These are phyloP conservation scores for Rhamnusium bicolor DNA, from an alignment of 2,888 invertebrate genomes.

Conservation along the genomic window DNA sequence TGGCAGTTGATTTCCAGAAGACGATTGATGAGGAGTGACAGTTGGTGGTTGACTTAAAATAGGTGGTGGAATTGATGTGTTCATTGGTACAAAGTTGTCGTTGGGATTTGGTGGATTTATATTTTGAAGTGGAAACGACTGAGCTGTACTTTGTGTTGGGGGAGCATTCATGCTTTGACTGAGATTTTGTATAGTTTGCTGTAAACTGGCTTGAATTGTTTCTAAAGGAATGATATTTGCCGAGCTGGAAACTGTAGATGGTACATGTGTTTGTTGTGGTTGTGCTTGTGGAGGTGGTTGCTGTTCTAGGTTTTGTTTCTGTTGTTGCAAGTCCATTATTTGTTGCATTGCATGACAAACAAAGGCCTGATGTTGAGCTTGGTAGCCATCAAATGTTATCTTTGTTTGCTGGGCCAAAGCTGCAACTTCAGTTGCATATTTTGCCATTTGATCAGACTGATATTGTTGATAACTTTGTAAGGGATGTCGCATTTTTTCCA, in stretches of 20 bases:
- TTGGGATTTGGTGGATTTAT: constrained; percentile 52
- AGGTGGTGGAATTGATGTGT: constrained; percentile 68
- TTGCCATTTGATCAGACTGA: constrained; percentile 87
- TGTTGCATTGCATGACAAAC: constrained; percentile 92
- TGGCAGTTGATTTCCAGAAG: constrained; percentile 6
- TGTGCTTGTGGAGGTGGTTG: constrained; percentile 65
- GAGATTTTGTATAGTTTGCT: constrained; percentile 61
- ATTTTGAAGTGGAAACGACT: constrained; percentile 53
- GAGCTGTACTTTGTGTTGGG: constrained; percentile 38
- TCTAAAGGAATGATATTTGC: constrained; percentile 62
- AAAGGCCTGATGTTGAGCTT: constrained; percentile 95
- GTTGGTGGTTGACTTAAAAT: constrained; percentile 57
- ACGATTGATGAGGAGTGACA: neutral
- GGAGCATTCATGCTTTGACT: constrained; percentile 47
- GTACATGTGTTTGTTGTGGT: constrained; percentile 36
- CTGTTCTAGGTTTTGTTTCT: constrained; percentile 73
- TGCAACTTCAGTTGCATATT: constrained; percentile 81
- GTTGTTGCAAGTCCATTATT: constrained; percentile 87
- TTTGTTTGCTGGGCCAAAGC: constrained; percentile 87
- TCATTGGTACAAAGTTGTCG: constrained; percentile 62
- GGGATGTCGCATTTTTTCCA: constrained; percentile 91
- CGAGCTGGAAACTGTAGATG: constrained; percentile 40
- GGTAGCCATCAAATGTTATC: constrained; percentile 83
- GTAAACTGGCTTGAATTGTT: constrained; percentile 62
- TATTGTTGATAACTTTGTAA: constrained; percentile 91